Conservation (phyloP, 1,140 invertebrate genomes). For the Mycetomoellerius zeteki region DNA sequence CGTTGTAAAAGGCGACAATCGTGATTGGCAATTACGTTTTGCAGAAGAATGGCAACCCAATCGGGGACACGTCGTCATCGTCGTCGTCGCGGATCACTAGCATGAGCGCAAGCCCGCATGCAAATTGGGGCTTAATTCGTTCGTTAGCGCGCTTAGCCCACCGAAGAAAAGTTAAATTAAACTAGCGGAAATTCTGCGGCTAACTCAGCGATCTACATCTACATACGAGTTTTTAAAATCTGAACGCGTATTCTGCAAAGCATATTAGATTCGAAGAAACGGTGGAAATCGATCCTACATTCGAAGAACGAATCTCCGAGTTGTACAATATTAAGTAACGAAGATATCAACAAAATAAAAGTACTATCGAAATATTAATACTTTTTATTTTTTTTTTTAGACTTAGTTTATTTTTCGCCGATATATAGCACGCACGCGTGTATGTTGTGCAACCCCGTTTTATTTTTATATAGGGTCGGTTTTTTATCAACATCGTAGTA, state of each 20-base stretch:
- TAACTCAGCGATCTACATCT: constrained; percentile 17
- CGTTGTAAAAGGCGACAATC: constrained; percentile 33
- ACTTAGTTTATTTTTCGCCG: background rate
- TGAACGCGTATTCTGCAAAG: background rate
- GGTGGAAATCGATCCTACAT: background rate
- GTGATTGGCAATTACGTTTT: constrained; percentile 45
- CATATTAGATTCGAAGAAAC: background rate
- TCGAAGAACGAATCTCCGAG: background rate
- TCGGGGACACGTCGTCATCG: background rate
- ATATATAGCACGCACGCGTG: too few relatives aligned
- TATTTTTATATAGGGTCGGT: background rate
- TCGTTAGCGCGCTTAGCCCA: constrained; percentile 51
- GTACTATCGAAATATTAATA: background rate
- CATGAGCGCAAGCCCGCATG: constrained; percentile 48
- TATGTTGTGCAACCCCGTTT: background rate
- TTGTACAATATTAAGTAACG: background rate
- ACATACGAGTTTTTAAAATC: constrained; percentile 21
- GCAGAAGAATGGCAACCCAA: background rate
- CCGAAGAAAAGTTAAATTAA: constrained; percentile 62
- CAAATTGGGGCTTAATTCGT: constrained; percentile 60
- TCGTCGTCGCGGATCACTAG: constrained; percentile 31
- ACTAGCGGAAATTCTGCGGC: constrained; percentile 39
- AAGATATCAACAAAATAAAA: background rate
- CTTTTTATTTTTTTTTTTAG: background rate
- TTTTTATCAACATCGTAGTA: constrained; percentile 24